Base-by-base conservation (phyloP, 2,888 invertebrate genomes). In the Fabriciana adippe region DNA sequence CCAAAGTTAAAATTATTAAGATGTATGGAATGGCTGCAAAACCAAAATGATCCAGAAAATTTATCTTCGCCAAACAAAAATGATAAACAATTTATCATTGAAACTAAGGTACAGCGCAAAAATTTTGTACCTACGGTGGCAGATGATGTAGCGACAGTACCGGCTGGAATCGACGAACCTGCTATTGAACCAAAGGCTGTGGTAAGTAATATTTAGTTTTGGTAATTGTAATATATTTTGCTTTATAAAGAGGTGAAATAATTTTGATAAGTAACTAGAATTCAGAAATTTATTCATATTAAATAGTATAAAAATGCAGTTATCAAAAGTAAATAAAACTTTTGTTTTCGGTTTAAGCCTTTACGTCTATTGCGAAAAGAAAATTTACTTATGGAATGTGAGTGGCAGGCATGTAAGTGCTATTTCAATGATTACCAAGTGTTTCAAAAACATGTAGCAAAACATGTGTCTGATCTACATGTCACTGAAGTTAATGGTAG, bases 391-490 rank as follows among this genome's bases (percentile, higher is more conserved):
- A 76, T 92, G 77, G 87, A 86, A 55, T 96, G 96, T 78, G 93
- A 94, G 65, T 96, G 95, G 95, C 86, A 89, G 65, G 81, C 86
- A 0, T 96, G 95, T 77, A 70, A 75, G 8, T 81, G 81, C 67
- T 75, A 75, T 13, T 83, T 80, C 48, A 83, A 80, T 2, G 81
- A 93, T 61, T 93, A 94, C 75, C 84, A 88, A 2, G 69, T 75
- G 21, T 95, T 94, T 76, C 91, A 94, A 59, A 86, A 88, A 47
- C 96, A 96, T 84, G 89, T 95, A 2, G 81, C 86, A 0, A 76
- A 81, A 0, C 95, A 95, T 77, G 79, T 90, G 14, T 83, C 89
- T 0, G 84, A 93, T 63, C 66, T 94, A 11, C 86, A 89, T 71
- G 83, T 92, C 47, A 87, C 83, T 72, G 75, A 80, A 11, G 76